These are phyloP conservation scores for Epinephelus malabaricus DNA, from an alignment of 2,797 vertebrate species.

Conservation along the genomic window DNA sequence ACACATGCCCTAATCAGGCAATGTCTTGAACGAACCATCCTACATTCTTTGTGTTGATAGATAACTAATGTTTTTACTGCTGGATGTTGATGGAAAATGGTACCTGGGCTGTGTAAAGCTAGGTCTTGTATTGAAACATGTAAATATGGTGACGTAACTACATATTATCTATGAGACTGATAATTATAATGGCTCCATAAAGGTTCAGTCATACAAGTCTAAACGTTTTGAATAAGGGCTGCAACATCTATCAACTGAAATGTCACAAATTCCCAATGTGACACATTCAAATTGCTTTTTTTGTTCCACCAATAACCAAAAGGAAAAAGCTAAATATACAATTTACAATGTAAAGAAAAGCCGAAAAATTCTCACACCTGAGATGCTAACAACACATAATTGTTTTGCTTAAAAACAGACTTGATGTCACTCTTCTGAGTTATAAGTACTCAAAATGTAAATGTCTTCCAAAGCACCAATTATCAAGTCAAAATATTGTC, in stretches of 20 bases:
- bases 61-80: not conserved
- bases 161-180: not conserved
- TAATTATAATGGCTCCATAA: no score
- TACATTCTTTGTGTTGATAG: not conserved
- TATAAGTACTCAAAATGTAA: not conserved
- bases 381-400: not conserved
- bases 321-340: not conserved
- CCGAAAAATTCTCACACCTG: not conserved
- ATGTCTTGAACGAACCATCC: conserved; percentile 24
- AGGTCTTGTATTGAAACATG: not conserved
- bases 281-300: not conserved
- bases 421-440: not conserved
- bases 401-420: no score
- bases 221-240: not conserved
- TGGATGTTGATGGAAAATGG: not conserved
- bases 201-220: fast-evolving
- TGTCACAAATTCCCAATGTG: not conserved
- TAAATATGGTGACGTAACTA: not conserved
- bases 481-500: not conserved
- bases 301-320: not conserved
- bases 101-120: not conserved
- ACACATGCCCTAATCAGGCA: conserved; percentile 79
- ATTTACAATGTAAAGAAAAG: not conserved
- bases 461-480: not conserved
- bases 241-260: not conserved